Base-by-base conservation (phyloP, 2,113 vertebrate species). In the Labeo rohita region DNA sequence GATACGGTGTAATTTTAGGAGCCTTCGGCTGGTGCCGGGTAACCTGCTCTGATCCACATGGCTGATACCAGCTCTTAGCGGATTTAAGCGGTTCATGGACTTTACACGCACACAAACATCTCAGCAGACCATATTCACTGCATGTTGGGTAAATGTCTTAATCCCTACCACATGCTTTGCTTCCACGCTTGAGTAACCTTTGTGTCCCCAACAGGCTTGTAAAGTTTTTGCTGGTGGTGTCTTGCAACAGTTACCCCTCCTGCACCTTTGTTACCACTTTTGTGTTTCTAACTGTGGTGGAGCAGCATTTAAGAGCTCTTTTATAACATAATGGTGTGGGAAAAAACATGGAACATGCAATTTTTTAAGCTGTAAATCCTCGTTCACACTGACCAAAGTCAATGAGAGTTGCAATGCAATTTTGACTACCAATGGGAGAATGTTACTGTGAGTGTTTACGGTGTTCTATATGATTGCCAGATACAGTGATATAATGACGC, bases 141-240 rank as follows among this genome's bases (percentile, higher is more conserved):
- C 82, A 73, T 72, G 66, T 84, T 56, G 23, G 18, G 68, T 73
- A 43, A 74, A 84, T 23, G 66, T n/a, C 36, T 73, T 59, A 72
- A 73, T 56, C 82, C 50, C 66, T 84, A 11, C 7, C 68, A 84
- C 36, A 73, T 73, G 68, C 49, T 84, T 73, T 73, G 68, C 80
- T 54, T 28, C 28, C 65, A 82, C 18, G 80, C 82, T 84, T 84
- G 50, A 73, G 50, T 59, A 56, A 84, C 50, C 68, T 56, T 84
- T 21, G 45, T 59, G 34, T 43, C 50, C 50, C 49, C 18, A 54
- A 56, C 52, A 56, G 28, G 82, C 68, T 84, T 74, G 82, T 74
- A 80, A 59, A 73, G 50, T 74, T 16, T 36, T 10, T 52, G 6
- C 28, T 36, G 36, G 28, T 66, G 39, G 43, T 23, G 39, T 54